These are phyloP conservation scores for Formica exsecta DNA, from an alignment of 1,140 invertebrate species.

Conservation along the genomic window DNA sequence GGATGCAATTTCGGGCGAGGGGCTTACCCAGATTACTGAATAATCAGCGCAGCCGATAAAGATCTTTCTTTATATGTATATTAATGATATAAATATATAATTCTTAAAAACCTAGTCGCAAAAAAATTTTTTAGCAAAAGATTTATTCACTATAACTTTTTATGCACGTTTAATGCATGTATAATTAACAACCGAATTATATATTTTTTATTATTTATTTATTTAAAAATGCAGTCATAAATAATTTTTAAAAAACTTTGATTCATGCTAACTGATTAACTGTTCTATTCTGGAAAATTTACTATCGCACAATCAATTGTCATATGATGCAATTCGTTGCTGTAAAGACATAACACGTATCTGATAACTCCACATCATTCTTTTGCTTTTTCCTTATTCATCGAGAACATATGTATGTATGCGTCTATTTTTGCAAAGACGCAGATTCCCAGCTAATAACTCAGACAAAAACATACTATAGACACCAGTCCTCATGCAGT, in stretches of 20 bases:
- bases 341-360: neutral
- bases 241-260: neutral
- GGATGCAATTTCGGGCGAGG: conserved; percentile 2
- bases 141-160: neutral
- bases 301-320: neutral
- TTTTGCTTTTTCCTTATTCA: conserved; percentile 33
- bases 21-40: neutral
- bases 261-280: neutral
- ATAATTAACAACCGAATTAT: neutral
- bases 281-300: neutral
- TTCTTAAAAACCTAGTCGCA: neutral
- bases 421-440: conserved; percentile 51
- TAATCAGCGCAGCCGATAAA: neutral
- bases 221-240: neutral
- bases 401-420: neutral
- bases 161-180: neutral
- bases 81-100: conserved; percentile 1
- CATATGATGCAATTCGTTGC: neutral
- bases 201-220: neutral
- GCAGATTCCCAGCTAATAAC: conserved; percentile 76
- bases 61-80: neutral
- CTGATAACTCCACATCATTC: neutral
- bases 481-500: conserved; percentile 60
- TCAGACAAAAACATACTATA: conserved; percentile 70
- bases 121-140: conserved; percentile 7